phyloP scores from a whole-genome alignment of 2,888 invertebrate genomes.

The Drosophila buzzatii region DNA sequence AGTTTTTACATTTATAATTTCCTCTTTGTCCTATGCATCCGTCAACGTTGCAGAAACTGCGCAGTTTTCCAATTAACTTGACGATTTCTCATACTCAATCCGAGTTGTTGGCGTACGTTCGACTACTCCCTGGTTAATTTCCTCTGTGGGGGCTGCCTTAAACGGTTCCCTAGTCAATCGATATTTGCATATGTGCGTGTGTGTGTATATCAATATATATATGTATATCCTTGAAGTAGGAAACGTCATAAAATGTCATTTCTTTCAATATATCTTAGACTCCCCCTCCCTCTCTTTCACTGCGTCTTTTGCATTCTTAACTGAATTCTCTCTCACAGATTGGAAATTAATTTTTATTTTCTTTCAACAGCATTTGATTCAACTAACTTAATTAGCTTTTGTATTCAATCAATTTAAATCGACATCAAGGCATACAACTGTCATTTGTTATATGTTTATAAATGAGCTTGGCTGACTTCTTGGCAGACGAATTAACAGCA shows the following conservation, averaged over 20 bases:
- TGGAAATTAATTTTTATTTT: not conserved
- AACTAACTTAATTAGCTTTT: not conserved
- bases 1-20: not conserved
- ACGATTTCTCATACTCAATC: not conserved
- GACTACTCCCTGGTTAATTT: not conserved
- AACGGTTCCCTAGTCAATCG: not conserved
- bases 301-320: not conserved
- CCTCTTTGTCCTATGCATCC: conserved; percentile 5
- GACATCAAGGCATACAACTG: no score
- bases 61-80: not conserved
- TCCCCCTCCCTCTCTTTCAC: not conserved
- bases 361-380: not conserved
- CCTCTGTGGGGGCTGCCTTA: not conserved
- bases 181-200: not conserved
- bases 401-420: not conserved
- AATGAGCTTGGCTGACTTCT: no score
- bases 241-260: not conserved
- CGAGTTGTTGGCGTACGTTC: not conserved
- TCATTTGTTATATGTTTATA: not conserved
- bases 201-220: no score
- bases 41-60: conserved; percentile 1
- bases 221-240: no score
- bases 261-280: not conserved
- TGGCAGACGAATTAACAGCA: no score
- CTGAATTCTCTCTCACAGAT: not conserved